Base-by-base conservation (phyloP, 2,888 invertebrate species). In the Megamerina dolium region DNA sequence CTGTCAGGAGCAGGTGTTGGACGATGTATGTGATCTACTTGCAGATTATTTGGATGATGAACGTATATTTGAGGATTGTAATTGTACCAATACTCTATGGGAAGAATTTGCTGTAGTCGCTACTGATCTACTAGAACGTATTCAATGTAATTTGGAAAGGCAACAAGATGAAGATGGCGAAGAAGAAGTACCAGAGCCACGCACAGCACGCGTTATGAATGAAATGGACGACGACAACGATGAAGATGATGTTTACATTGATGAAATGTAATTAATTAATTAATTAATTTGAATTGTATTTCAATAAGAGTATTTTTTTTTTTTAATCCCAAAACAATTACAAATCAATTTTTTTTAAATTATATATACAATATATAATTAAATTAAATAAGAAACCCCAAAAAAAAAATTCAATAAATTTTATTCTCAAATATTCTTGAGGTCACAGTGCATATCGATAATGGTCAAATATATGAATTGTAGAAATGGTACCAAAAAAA, bases 41-140 rank as follows among this genome's bases (percentile, higher is more conserved):
- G 76, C 78, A 17, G 79, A 79, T 57, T 74, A 74, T 60, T 49
- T 69, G 73, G 80, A 81, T 65, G 80, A 81, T 53, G 79, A 79
- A 51, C 74, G 74, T 51, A 54, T 79, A 29, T 76, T 77, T 61
- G 46, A 45, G n/a, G 48, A 39, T 5, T 17, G 18, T 27, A 30
- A 37, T 12, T 56, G 57, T 56, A 48, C 49, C 4, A 60, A 62
- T 55, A 52, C 51, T 16, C 66, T 79, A 10, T 86, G 86, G 86
- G 86, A 86, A 64, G 83, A 85, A 58, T 81, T 87, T 58, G 82
- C 83, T 2, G 75, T 78, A 14, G 85, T 86, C 1, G 86, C 85
- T 1, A 80, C 85, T 30, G 85, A 86, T 56, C 69, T 87, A 45
- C 63, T 87, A 49, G 84, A 85, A 60, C 61, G 70, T 27, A 63